Evolutionary conservation across 2,113 vertebrate species (phyloP).

Genomic region (Corythoichthys intestinalis): DNA sequence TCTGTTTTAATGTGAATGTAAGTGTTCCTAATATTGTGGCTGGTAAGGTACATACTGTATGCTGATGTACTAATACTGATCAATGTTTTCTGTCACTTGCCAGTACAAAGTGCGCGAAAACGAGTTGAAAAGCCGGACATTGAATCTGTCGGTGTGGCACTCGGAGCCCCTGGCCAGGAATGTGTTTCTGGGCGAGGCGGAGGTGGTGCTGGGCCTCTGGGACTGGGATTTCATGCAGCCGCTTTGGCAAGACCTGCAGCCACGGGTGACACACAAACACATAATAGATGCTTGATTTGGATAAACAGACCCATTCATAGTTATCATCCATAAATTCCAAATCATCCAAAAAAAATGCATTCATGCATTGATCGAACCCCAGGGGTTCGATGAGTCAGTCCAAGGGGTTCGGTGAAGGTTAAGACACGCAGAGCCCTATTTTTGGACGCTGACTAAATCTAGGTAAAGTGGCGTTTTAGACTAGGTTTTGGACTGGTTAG

Average conservation of each 20-base stretch:
- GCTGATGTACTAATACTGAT: not conserved
- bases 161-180: slow-evolving; percentile 84
- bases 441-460: no score
- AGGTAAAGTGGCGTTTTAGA: no score
- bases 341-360: no score
- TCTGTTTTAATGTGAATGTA: not conserved
- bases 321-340: not conserved
- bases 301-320: not conserved
- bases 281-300: not conserved
- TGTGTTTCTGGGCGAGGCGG: slow-evolving; percentile 90
- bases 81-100: not conserved
- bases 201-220: slow-evolving; percentile 81
- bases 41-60: not conserved
- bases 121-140: slow-evolving; percentile 80
- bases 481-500: no score
- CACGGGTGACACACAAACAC: slow-evolving; percentile 74
- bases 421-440: no score
- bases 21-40: not conserved
- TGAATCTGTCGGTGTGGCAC: slow-evolving; percentile 96
- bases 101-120: slow-evolving; percentile 84
- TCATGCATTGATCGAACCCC: no score
- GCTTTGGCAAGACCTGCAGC: slow-evolving; percentile 82
- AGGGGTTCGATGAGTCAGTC: no score
- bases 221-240: slow-evolving; percentile 81
- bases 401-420: no score